Base-by-base conservation (phyloP, 2,888 invertebrate genomes). In the Oligia fasciuncula region DNA sequence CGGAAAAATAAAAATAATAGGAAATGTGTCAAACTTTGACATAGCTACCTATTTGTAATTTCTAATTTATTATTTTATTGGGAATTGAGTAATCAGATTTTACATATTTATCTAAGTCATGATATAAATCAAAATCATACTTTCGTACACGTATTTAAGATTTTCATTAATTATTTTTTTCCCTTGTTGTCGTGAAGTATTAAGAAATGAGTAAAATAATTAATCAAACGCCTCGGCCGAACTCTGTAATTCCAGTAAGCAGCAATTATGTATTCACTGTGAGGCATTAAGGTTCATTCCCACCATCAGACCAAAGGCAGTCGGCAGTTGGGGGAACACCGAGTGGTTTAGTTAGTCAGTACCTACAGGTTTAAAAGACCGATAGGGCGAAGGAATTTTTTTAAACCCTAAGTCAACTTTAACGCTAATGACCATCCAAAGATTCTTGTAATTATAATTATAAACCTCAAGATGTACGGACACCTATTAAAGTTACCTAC, bases 51-150 rank as follows among this genome's bases (percentile, higher is more conserved):
- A 63, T 76, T 83, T 81, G 13, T 40, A 68, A 63, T 68, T 69
- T 63, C 40, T 29, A 43, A 66, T 40, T 65, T 70, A 57, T 23
- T 76, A 73, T 67, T 87, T 82, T 68, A 78, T 63, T 68, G 54
- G n/a, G 43, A 69, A 71, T 84, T 75, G 76, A 40, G 19, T 69
- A 71, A 65, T 68, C 43, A 11, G 13, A 65, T 76, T 89, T 83
- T 89, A 68, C 70, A 80, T 54, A 65, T 40, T 72, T 65, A 80
- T 83, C 77, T 77, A 79, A 75, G 81, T 83, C 71, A 63, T 85
- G 63, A 49, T 78, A 73, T 83, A 77, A 73, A 80, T 71, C 43
- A 75, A 81, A 86, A 83, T 77, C 79, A 63, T 76, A 67, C 19
- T 81, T 89, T 85, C 63, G 17, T 81, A 77, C 35, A 69, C 29